A percentile compares a stretch with the other conserved stretches of the same genome.
phyloP scores from a whole-genome alignment of 2,113 vertebrate species.

The Eidolon helvum region DNA sequence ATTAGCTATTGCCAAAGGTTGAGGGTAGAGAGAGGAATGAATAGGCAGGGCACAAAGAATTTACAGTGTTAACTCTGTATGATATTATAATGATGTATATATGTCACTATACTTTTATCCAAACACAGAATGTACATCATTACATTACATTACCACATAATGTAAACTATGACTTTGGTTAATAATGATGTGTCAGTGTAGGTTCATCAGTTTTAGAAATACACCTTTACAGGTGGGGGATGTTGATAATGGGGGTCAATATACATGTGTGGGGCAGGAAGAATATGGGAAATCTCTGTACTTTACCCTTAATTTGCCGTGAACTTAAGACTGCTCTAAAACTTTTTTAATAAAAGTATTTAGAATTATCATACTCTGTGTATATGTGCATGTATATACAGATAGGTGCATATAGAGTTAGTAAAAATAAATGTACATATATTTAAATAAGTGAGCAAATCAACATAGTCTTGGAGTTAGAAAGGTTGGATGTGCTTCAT shows the following conservation, averaged over 20 bases:
- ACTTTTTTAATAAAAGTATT: neutral
- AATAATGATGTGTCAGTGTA: neutral
- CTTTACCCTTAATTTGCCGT: neutral
- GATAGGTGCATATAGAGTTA: neutral
- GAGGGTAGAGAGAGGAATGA: neutral
- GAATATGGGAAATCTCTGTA: neutral
- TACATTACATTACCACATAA: neutral
- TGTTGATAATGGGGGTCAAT: neutral
- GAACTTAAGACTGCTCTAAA: neutral
- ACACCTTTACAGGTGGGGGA: neutral
- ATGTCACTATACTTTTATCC: neutral
- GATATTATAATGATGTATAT: neutral
- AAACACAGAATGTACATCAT: neutral
- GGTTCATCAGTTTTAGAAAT: neutral
- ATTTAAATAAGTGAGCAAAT: neutral
- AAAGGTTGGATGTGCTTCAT: neutral
- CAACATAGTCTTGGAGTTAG: neutral
- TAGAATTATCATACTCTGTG: neutral
- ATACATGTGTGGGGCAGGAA: neutral
- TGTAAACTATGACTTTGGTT: neutral
- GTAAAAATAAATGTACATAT: neutral
- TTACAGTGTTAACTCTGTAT: neutral
- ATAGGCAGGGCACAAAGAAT: neutral
- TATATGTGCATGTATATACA: neutral
- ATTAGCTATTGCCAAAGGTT: neutral